Base-by-base conservation (phyloP, 2,797 vertebrate genomes). In the Pseudotriccus pelzelni region DNA sequence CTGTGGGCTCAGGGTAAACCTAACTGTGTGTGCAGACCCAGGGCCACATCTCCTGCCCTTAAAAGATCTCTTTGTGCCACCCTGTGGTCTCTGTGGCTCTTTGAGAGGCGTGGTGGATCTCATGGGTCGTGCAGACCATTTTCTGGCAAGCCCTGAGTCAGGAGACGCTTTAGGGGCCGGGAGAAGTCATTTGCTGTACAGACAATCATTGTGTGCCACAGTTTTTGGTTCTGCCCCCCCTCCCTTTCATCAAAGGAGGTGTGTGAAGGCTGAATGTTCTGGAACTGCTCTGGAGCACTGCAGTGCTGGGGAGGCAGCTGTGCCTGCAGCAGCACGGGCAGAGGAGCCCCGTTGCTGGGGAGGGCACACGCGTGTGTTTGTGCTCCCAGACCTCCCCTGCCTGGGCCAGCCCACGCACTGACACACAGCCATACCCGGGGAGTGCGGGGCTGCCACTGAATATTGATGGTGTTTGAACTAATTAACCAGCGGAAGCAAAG, bases 401-500 rank as follows among this genome's bases (percentile, higher is more conserved):
- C 43, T 23, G 14, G 16, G 36, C 30, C 12, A 30, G 52, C 47
- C 60, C 60, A 21, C 5, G 1, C 9, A 2, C 41, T 64, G 43
- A 34, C 12, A 2, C 39, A 3, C 43, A 59, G 89, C 75, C 55
- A 9, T 19, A 16, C 23, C 14, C 22, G 34, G 53, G 55, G 58
- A 58, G 44, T 12, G 41, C n/a, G 37, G 49, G 32, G 64, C 67
- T 89, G 53, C 86, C 79, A 43, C 5, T 84, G 87, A 95, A 92
- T 89, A 93, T 77, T 90, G 91, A 88, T 93, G 80, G 36, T 12
- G 60, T 93, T 96, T 87, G 95, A 94, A 49, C 58, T 94, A 84
- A 84, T 93, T 89, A 95, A 83, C 37, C 74, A 70, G 82, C 17
- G 52, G 94, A 96, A 96, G 85, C 83, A 70, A 39, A 89, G 94